phyloP scores from a whole-genome alignment of 2,113 vertebrate genomes.

The Apodemus speciosus region DNA sequence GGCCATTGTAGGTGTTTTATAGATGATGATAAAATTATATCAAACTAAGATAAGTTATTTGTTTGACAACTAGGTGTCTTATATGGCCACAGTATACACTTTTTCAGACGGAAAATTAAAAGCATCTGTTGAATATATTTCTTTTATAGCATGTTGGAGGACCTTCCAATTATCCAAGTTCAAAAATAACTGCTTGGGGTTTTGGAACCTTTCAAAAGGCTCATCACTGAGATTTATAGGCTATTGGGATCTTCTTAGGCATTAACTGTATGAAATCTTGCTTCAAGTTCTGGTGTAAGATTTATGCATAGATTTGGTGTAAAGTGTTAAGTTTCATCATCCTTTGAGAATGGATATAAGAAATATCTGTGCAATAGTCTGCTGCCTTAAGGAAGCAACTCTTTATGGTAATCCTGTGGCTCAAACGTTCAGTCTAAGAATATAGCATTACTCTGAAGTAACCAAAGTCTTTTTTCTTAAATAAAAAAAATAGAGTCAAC shows the following conservation, averaged over 20 bases:
- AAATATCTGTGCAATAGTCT: not conserved
- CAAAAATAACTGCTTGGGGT: not conserved
- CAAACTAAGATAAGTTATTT: constrained; percentile 21
- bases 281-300: not conserved
- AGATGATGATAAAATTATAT: not conserved
- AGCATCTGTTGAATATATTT: not conserved
- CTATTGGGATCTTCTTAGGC: not conserved
- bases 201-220: not conserved
- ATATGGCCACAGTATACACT: not conserved
- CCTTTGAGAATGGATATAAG: not conserved
- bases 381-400: not conserved
- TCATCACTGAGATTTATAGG: not conserved
- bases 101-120: not conserved
- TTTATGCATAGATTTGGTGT: constrained; percentile 2
- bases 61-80: not conserved
- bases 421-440: not conserved
- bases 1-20: not conserved
- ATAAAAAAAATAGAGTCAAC: not conserved
- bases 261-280: not conserved
- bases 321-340: not conserved
- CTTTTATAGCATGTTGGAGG: not conserved
- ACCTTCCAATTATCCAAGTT: constrained; percentile 19
- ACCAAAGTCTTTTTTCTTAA: not conserved
- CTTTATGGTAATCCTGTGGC: not conserved
- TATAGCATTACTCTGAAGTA: not conserved